Conservation (phyloP, 2,888 invertebrate genomes). For the Deilephila porcellus region DNA sequence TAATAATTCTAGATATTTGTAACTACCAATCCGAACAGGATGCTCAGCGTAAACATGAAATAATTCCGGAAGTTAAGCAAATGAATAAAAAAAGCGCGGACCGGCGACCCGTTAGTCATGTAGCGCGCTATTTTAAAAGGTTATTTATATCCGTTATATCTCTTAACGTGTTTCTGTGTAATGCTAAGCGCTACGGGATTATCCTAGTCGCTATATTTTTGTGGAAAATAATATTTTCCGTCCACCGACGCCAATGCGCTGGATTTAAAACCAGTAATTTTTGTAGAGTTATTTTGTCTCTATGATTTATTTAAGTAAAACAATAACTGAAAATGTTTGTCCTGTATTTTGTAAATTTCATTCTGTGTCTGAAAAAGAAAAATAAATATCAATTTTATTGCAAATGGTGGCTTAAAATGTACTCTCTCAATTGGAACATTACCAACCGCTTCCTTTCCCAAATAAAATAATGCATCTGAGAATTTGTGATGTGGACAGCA, state of each 20-base stretch:
- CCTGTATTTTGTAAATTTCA: too few relatives aligned
- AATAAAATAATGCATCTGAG: too few relatives aligned
- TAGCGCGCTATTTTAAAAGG: conserved; percentile 21
- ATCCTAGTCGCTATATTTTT: neutral
- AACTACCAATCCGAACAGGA: neutral
- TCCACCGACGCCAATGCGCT: neutral
- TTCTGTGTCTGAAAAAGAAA: too few relatives aligned
- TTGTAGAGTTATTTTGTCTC: neutral
- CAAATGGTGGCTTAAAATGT: too few relatives aligned
- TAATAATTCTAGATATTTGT: too few relatives aligned
- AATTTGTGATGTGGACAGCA: too few relatives aligned
- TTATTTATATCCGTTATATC: conserved; percentile 11
- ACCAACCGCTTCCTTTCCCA: too few relatives aligned
- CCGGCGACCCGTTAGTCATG: conserved; percentile 8
- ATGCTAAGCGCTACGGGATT: conserved; percentile 5
- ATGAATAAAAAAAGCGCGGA: conserved; percentile 26
- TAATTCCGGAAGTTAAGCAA: conserved; percentile 1
- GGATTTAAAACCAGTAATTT: neutral
- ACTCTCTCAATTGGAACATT: too few relatives aligned
- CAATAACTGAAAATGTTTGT: too few relatives aligned
- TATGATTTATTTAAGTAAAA: neutral
- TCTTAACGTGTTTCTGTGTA: neutral
- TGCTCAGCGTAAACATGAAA: neutral
- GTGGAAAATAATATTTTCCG: neutral
- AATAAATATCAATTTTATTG: too few relatives aligned